phyloP scores from a whole-genome alignment of 2,888 invertebrate species.

The Auanema sp. region DNA sequence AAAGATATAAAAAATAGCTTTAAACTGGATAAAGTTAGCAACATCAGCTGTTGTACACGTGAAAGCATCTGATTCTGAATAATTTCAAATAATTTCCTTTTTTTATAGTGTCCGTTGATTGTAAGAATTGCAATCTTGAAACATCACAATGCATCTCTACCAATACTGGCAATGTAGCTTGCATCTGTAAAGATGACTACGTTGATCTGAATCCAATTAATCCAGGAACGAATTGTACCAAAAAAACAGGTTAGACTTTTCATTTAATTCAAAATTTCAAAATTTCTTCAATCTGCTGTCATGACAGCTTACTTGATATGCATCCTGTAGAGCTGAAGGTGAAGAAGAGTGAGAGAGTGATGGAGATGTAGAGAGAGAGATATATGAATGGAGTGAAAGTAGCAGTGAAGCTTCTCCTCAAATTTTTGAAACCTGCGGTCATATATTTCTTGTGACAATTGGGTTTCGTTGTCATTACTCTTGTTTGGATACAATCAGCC shows the following conservation, averaged over 20 bases:
- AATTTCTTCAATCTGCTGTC: not conserved
- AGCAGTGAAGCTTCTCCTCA: too few relatives aligned
- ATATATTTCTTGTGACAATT: too few relatives aligned
- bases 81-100: not conserved
- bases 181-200: constrained; percentile 24
- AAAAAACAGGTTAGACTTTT: constrained; percentile 5
- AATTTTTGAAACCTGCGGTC: too few relatives aligned
- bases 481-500: too few relatives aligned
- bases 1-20: too few relatives aligned
- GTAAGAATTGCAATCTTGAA: constrained; percentile 21
- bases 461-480: too few relatives aligned
- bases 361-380: not conserved
- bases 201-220: constrained; percentile 19
- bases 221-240: constrained; percentile 20
- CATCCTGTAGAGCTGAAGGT: not conserved
- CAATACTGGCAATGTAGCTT: constrained; percentile 22
- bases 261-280: not conserved
- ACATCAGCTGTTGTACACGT: not conserved
- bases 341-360: not conserved
- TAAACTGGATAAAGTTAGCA: not conserved
- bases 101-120: constrained; percentile 23
- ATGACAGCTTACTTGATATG: too few relatives aligned
- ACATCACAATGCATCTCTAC: constrained; percentile 25
- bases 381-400: too few relatives aligned
- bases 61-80: not conserved